phyloP scores from a whole-genome alignment of 2,113 vertebrate species.

The Urocitellus parryii region DNA sequence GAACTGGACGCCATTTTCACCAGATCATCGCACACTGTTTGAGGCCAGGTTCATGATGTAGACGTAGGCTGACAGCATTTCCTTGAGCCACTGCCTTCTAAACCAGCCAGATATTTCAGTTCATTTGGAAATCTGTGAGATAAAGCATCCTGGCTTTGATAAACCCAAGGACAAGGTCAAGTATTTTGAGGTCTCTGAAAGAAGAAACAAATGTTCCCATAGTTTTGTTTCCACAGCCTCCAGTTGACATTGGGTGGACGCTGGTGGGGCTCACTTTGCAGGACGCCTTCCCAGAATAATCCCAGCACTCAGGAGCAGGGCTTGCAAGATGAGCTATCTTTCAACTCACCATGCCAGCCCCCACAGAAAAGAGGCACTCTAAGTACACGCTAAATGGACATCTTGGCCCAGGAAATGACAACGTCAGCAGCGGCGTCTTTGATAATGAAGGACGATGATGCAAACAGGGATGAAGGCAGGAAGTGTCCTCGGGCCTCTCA shows the following conservation, averaged over 20 bases:
- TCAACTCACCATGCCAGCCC: background rate
- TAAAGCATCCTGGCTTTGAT: background rate
- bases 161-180: conserved; percentile 49
- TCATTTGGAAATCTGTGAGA: background rate
- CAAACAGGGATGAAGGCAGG: background rate
- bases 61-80: accelerated
- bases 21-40: background rate
- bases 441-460: conserved; percentile 16
- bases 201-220: background rate
- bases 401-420: conserved; percentile 66
- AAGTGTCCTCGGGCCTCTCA: background rate
- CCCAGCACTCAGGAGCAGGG: background rate
- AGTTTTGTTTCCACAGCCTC: background rate
- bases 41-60: background rate
- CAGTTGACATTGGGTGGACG: background rate
- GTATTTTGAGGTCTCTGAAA: conserved; percentile 45
- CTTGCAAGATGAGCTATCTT: conserved; percentile 22
- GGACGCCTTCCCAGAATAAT: conserved; percentile 26
- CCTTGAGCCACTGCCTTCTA: background rate
- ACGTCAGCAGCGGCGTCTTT: conserved; percentile 54
- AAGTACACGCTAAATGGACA: conserved; percentile 67
- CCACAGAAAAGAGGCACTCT: background rate
- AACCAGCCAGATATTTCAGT: no score
- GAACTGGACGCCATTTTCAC: no score
- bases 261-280: background rate